Conservation (phyloP, 2,888 invertebrate genomes). For the Epinotia brunnichana region DNA sequence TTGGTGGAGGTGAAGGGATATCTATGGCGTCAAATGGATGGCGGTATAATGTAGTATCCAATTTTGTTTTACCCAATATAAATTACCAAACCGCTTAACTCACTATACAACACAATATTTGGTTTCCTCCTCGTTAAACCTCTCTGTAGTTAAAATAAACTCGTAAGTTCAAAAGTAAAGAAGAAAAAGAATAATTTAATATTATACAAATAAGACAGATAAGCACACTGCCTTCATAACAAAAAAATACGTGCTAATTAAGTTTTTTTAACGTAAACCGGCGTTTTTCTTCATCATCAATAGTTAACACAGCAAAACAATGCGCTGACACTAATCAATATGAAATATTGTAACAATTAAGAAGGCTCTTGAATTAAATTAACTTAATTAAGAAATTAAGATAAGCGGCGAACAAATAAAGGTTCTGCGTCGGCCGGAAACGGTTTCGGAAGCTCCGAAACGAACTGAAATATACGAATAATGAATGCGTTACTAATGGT, state of each 20-base stretch:
- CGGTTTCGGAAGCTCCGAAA: slow-evolving; percentile 73
- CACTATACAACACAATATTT: no score
- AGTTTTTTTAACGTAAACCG: neutral
- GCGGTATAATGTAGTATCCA: no score
- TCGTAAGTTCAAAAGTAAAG: no score
- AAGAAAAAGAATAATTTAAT: no score
- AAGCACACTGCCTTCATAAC: neutral
- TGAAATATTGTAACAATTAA: slow-evolving; percentile 50
- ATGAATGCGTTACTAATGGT: slow-evolving; percentile 55
- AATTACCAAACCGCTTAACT: no score
- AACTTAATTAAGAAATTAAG: slow-evolving; percentile 79
- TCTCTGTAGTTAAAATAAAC: no score
- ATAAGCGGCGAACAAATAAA: slow-evolving; percentile 73
- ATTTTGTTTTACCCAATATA: no score
- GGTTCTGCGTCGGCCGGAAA: slow-evolving; percentile 77
- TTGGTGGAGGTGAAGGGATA: no score
- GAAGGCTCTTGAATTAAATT: slow-evolving; percentile 44
- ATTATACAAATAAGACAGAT: neutral
- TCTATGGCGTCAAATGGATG: no score
- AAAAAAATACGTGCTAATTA: slow-evolving; percentile 13
- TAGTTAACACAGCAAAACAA: slow-evolving; percentile 34
- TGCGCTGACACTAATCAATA: slow-evolving; percentile 37
- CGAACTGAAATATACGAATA: slow-evolving; percentile 71
- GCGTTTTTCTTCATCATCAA: slow-evolving; percentile 9
- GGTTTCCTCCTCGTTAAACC: no score